Conservation (phyloP, 2,113 vertebrate species). For the Xenopus tropicalis region DNA sequence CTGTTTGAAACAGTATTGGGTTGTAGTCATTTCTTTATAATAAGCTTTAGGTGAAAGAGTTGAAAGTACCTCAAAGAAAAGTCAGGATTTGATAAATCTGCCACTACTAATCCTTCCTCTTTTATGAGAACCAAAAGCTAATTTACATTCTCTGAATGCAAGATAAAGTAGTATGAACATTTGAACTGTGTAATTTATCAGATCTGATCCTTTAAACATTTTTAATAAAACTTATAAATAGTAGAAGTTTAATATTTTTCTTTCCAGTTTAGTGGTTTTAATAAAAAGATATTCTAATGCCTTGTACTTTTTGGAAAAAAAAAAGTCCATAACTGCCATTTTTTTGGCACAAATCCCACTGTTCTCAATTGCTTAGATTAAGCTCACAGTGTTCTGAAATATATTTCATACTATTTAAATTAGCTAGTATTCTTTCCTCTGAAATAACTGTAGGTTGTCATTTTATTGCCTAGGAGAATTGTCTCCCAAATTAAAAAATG, state of each 20-base stretch:
- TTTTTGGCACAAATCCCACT: not conserved
- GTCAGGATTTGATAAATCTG: constrained; percentile 38
- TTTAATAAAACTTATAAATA: constrained; percentile 38
- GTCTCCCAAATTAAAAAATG: not conserved
- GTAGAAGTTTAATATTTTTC: constrained; percentile 38
- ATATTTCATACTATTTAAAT: constrained; percentile 8
- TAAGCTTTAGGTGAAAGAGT: constrained; percentile 17
- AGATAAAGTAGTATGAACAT: constrained; percentile 42
- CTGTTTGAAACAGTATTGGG: too few relatives aligned
- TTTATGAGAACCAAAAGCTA: constrained; percentile 41
- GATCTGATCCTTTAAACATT: constrained; percentile 46
- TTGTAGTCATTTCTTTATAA: too few relatives aligned
- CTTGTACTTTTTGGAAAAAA: constrained; percentile 1
- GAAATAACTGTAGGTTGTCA: not conserved
- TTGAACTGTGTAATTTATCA: constrained; percentile 50
- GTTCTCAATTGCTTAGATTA: constrained; percentile 7
- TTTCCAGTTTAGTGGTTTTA: constrained; percentile 44
- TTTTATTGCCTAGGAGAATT: not conserved
- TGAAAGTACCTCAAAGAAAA: constrained; percentile 47
- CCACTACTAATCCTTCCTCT: constrained; percentile 33
- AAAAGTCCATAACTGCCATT: not conserved
- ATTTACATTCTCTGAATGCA: constrained; percentile 46
- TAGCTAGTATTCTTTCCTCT: not conserved
- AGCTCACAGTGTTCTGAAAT: not conserved
- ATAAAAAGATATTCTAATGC: constrained; percentile 34